Evolutionary conservation across 1,140 invertebrate species (phyloP).

Genomic region (Acromyrmex charruanus): DNA sequence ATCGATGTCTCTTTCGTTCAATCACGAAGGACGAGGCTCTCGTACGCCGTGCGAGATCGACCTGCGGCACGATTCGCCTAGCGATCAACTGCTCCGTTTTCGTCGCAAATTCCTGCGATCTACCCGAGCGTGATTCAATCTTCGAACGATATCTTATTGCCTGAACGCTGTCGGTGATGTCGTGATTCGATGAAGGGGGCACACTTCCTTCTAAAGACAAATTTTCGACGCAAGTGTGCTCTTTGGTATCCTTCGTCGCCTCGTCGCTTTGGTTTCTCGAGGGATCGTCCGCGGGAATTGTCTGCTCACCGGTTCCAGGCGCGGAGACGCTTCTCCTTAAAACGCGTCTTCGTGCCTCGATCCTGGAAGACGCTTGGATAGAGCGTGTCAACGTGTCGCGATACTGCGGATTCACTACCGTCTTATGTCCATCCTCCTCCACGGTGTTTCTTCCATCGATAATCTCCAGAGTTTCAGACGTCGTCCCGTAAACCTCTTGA

Average conservation of each 20-base stretch:
- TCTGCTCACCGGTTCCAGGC: conserved; percentile 54
- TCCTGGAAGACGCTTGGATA: conserved; percentile 29
- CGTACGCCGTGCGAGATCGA: conserved; percentile 45
- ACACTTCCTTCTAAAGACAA: background rate
- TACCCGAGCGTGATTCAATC: conserved; percentile 44
- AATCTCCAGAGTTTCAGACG: background rate
- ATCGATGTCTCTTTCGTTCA: conserved; percentile 67
- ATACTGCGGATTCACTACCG: conserved; percentile 67
- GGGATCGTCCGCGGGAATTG: background rate
- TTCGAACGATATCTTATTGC: conserved; percentile 63
- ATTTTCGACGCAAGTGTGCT: background rate
- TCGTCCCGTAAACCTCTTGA: background rate
- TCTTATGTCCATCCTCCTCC: conserved; percentile 60
- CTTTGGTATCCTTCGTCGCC: conserved; percentile 48
- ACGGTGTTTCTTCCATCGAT: background rate
- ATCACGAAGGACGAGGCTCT: conserved; percentile 75
- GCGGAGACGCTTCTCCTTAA: conserved; percentile 66
- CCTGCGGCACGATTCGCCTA: conserved; percentile 49
- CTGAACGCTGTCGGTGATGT: conserved; percentile 45
- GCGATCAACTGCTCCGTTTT: conserved; percentile 74
- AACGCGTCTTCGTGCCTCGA: conserved; percentile 40
- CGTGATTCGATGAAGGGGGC: background rate
- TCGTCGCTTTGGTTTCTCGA: conserved; percentile 17
- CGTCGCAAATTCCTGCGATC: conserved; percentile 65
- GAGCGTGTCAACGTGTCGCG: conserved; percentile 63